Evolutionary conservation across 2,113 vertebrate species (phyloP).

Genomic region (Plectropomus leopardus): DNA sequence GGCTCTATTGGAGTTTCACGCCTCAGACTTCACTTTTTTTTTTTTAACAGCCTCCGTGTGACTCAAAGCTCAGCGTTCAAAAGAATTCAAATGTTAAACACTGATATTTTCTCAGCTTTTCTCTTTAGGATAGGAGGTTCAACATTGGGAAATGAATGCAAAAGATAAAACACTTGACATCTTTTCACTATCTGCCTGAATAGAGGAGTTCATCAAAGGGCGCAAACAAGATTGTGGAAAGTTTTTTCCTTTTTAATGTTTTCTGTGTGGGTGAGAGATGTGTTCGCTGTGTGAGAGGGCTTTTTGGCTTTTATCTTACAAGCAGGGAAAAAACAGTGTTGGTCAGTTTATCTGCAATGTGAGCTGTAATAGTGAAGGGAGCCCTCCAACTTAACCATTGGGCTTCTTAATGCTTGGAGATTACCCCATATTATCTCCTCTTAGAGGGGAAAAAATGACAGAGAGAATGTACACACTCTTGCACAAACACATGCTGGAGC

Average conservation of each 20-base stretch:
- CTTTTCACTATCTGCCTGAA: background rate
- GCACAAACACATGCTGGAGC: background rate
- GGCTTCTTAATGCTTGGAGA: constrained; percentile 46
- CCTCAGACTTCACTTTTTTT: background rate
- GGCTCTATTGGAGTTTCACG: constrained; percentile 23
- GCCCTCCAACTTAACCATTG: constrained; percentile 35
- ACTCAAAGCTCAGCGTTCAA: constrained; percentile 23
- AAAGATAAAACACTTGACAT: constrained; percentile 34
- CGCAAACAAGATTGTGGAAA: constrained; percentile 30
- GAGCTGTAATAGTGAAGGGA: constrained; percentile 22
- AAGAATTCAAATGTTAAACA: constrained; percentile 33
- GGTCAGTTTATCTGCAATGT: constrained; percentile 15
- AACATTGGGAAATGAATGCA: constrained; percentile 11
- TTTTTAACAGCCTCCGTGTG: background rate
- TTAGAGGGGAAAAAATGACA: constrained; percentile 7
- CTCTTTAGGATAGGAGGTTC: background rate
- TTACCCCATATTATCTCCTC: constrained; percentile 45
- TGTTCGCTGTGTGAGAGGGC: background rate
- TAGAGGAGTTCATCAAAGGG: constrained; percentile 37
- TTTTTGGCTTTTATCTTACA: constrained; percentile 6
- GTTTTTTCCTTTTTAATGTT: background rate
- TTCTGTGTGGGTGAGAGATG: constrained; percentile 19
- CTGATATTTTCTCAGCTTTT: background rate
- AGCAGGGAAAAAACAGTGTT: background rate
- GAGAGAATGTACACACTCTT: constrained; percentile 4